phyloP scores from a whole-genome alignment of 2,797 vertebrate genomes.

The Brachymystax lenok region DNA sequence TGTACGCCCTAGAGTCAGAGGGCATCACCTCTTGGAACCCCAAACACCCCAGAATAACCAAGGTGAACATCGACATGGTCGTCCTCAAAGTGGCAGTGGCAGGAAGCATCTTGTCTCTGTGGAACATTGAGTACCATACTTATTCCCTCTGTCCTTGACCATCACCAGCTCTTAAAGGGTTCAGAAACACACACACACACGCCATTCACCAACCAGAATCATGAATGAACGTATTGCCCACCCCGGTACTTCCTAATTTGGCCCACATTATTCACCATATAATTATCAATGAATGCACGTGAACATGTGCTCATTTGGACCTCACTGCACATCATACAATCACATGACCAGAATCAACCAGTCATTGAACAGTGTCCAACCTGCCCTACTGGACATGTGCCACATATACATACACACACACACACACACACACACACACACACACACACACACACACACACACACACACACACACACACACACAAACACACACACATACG shows the following conservation, averaged over 20 bases:
- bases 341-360: not conserved
- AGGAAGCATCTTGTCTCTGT: slow-evolving; percentile 16
- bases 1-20: slow-evolving; percentile 40
- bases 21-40: slow-evolving; percentile 14
- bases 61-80: slow-evolving; percentile 36
- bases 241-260: not conserved
- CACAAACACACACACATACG: slow-evolving; percentile 31
- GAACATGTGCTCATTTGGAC: not conserved
- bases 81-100: slow-evolving; percentile 38
- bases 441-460: slow-evolving; percentile 15
- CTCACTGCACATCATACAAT: not conserved
- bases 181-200: slow-evolving; percentile 1
- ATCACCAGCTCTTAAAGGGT: slow-evolving; percentile 54
- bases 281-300: not conserved
- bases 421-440: slow-evolving; percentile 30
- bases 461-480: slow-evolving; percentile 8
- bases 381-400: not conserved
- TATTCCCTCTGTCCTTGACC: not conserved
- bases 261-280: not conserved
- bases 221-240: not conserved
- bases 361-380: not conserved
- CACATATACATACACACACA: too few species aligned
- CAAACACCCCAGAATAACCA: slow-evolving; percentile 48
- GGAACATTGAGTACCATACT: not conserved
- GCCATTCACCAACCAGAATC: not conserved